Conservation (phyloP, 2,888 invertebrate species). For the Lasioglossum marginatum region DNA sequence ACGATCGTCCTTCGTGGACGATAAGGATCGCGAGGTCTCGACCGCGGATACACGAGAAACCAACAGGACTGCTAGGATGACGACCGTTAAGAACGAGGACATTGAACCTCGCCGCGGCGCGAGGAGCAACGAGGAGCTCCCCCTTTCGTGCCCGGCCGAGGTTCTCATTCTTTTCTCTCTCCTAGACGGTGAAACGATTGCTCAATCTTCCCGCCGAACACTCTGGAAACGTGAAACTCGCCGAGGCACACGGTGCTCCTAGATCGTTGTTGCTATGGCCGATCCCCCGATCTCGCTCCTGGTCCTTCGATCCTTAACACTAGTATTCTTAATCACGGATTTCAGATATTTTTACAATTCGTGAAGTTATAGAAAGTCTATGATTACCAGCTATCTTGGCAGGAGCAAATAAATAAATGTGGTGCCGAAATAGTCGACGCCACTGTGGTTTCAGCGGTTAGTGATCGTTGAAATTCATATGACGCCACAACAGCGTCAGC, state of each 20-base stretch:
- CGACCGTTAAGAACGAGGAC: constrained; percentile 68
- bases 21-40: constrained; percentile 66
- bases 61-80: constrained; percentile 64
- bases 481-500: too few relatives aligned
- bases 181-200: constrained; percentile 11
- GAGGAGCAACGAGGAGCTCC: constrained; percentile 17
- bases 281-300: background rate
- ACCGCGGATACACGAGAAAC: constrained; percentile 63
- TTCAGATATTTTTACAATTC: background rate
- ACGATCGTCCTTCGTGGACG: constrained; percentile 64
- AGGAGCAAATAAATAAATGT: too few relatives aligned
- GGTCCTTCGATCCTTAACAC: background rate
- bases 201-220: background rate
- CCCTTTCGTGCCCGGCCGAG: constrained; percentile 51
- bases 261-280: background rate
- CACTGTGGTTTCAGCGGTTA: too few relatives aligned
- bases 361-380: background rate
- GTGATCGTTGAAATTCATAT: too few relatives aligned
- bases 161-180: constrained; percentile 57
- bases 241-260: background rate
- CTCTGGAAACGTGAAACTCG: background rate
- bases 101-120: constrained; percentile 57
- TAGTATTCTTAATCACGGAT: too few relatives aligned
- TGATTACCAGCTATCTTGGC: too few relatives aligned
- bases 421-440: too few relatives aligned